phyloP scores from a whole-genome alignment of 2,888 invertebrate genomes.

The Epirrhoe tristata region DNA sequence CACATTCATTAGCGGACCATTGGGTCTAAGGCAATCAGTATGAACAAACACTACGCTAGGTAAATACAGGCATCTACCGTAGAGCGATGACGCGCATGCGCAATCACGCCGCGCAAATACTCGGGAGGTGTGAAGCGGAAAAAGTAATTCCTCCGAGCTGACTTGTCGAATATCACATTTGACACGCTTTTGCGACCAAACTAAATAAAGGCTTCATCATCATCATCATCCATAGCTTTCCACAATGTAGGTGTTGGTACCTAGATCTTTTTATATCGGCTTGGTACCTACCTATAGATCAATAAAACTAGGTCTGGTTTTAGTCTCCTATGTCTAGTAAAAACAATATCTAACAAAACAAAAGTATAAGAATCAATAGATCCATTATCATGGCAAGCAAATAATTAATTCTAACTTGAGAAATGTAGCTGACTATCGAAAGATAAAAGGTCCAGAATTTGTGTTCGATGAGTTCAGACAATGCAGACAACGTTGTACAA shows the following conservation, averaged over 20 bases:
- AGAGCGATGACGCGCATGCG: not conserved
- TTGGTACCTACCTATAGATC: too few relatives aligned
- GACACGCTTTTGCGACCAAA: not conserved
- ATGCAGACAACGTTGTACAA: conserved; percentile 2
- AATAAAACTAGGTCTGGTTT: too few relatives aligned
- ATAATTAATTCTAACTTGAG: too few relatives aligned
- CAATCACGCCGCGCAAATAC: not conserved
- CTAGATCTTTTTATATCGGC: too few relatives aligned
- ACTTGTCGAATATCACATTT: conserved; percentile 15
- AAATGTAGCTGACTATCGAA: too few relatives aligned
- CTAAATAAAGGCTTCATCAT: not conserved
- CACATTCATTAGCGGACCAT: too few relatives aligned
- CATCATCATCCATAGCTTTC: too few relatives aligned
- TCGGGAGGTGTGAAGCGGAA: conserved; percentile 34
- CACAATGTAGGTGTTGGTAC: too few relatives aligned
- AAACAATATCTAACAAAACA: too few relatives aligned
- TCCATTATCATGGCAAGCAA: too few relatives aligned
- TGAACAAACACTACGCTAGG: not conserved
- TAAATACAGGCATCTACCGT: not conserved
- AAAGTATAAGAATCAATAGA: too few relatives aligned
- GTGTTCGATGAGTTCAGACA: not conserved
- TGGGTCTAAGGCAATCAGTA: not conserved
- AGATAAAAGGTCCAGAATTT: not conserved
- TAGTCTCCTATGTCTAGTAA: too few relatives aligned
- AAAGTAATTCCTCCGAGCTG: conserved; percentile 13